Evolutionary conservation across 2,797 vertebrate species (phyloP).

Genomic region (Thripadectes ignobilis): DNA sequence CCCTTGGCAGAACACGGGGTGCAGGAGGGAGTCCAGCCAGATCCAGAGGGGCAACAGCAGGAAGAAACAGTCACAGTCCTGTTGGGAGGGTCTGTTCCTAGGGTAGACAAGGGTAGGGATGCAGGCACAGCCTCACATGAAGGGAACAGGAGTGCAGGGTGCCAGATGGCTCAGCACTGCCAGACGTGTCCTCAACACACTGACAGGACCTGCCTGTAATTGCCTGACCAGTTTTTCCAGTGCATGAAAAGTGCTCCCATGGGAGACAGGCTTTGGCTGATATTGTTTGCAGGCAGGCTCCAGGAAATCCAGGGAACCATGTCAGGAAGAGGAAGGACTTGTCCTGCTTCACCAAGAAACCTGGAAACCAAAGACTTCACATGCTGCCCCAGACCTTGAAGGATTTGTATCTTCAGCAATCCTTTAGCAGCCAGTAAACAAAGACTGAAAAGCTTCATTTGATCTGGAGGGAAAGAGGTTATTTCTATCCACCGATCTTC

Average conservation of each 20-base stretch:
- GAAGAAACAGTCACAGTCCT: background rate
- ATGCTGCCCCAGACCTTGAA: background rate
- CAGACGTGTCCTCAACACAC: background rate
- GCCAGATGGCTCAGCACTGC: constrained; percentile 7
- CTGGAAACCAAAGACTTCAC: background rate
- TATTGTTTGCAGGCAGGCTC: background rate
- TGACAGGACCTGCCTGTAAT: background rate
- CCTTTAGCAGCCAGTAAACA: background rate
- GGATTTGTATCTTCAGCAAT: background rate
- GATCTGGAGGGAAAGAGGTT: background rate
- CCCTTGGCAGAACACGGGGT: background rate
- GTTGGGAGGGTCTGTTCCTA: background rate
- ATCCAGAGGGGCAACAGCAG: background rate
- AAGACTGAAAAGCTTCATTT: background rate
- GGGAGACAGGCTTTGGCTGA: background rate
- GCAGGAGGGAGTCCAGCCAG: background rate
- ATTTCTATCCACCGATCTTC: background rate
- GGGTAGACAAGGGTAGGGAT: background rate
- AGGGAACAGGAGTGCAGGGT: background rate
- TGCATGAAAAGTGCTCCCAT: background rate
- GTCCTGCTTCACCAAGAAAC: background rate
- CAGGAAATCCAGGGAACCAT: background rate
- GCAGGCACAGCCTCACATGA: background rate
- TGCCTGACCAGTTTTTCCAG: background rate
- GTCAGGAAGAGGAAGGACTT: background rate